Evolutionary conservation across 1,140 invertebrate genomes (phyloP), one percentile per base, ranked within the genome.

Genomic region (Lordiphosa clarofinis): DNA sequence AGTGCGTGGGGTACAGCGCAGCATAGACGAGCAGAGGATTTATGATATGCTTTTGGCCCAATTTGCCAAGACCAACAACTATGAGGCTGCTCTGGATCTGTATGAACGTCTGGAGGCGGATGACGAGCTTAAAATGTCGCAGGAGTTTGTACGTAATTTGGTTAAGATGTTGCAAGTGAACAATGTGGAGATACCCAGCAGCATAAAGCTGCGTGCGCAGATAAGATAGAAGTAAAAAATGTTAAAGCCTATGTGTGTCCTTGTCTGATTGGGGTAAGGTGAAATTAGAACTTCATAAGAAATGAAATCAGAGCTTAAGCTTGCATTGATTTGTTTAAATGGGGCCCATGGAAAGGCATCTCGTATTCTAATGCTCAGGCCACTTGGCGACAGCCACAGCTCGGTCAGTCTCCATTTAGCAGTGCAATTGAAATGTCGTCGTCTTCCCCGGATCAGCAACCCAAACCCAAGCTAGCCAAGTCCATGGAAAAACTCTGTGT

Each of bases 61-160:
- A 44, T 90, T 90, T 49, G 60, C 88, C 87, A 87, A 90, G 79
- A 58, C 42, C 11, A 89, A 88, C 49, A 84, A 91, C 62, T 87
- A 63, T 55, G 55, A 89, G 42, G 62, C 70, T 4, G 90, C 90
- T 0, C 21, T 89, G 1, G 60, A 76, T 37, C 69, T 91, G 8
- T 89, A 71, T 37, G 73, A 89, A 8, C 59, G 82, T 13, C 81
- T 91, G 53, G 57, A 89, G 21, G 70, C 67, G 6, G 87, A 89
- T 40, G 84, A 90, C 48, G 73, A 89, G 37, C 47, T 87, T 3
- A 88, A 88, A 47, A 55, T 89, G 6, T 89, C 88, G 10, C 79
- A 84, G 28, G 75, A 89, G 3, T 89, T 89, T 42, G 36, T 88
- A 0, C 73, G 81, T 4, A 89, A 72, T 55, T 40, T 89, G 36